Evolutionary conservation across 2,888 invertebrate species (phyloP), one percentile per base, ranked within the genome.

Genomic region (Boloria euphrosyne): DNA sequence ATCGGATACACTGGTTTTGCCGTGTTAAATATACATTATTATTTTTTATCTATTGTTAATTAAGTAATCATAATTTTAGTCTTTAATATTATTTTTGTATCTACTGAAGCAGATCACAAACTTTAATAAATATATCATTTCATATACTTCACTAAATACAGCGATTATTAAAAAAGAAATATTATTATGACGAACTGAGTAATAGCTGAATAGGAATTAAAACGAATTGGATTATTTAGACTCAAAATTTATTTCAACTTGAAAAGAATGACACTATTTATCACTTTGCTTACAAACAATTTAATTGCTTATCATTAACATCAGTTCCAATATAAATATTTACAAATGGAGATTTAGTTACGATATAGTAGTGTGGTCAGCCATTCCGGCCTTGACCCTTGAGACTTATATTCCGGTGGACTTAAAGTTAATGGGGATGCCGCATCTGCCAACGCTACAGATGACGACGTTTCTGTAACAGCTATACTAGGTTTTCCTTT

Each of bases 401-500:
- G 87, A 13, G 85, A 80, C 68, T 87, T 89, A 71, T 87, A 90
- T 70, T 90, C 91, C 13, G 89, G 84, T 1, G 90, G 85, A 69
- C 88, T 86, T 60, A 91, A 78, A 60, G 90, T 89, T 66, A 91
- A 73, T 5, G 90, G 89, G 13, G 90, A 87, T 10, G 89, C 86
- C 22, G 89, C 87, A 73, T 89, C 91, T 50, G 88, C 87, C 74
- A 88, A 74, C 50, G 86, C 84, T 59, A 86, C 87, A 31, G 89
- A 87, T n/a, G 90, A 91, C 10, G 90, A 87, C 47, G 90, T 85
- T 76, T 91, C 90, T 53, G 92, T 92, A 46, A 92, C 92, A 27
- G 92, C 90, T 76, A 91, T 84, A 73, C 87, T 90, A 14, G 94
- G 92, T 76, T 93, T 94, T 17, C 93, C 93, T 80, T 94, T 94